Percentiles rank a stretch among this genome's conserved stretches.
These are phyloP conservation scores for Mixornis gularis DNA, from an alignment of 2,113 vertebrate genomes.

Conservation along the genomic window DNA sequence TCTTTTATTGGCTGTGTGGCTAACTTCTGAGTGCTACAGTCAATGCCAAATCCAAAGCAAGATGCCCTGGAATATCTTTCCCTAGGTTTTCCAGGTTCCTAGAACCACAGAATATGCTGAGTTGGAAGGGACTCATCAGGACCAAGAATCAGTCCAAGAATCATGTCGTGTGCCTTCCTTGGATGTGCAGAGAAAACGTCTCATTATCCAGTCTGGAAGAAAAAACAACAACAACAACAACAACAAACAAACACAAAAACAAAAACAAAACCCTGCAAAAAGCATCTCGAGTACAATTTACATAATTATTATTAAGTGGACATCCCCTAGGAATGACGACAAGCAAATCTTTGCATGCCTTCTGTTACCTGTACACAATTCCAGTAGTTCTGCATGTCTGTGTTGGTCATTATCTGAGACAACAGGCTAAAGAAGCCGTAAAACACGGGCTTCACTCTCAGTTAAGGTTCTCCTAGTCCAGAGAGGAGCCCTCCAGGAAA, in stretches of 20 bases:
- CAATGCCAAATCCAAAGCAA: neutral
- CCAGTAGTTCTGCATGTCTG: neutral
- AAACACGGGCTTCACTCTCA: neutral
- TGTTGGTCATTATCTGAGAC: neutral
- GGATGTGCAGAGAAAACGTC: neutral
- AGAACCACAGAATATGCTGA: neutral
- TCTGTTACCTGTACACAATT: neutral
- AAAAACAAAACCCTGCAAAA: no score
- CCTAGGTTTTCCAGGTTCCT: neutral
- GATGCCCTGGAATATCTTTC: neutral
- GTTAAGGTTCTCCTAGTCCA: neutral
- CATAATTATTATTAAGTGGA: neutral
- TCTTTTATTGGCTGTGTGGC: conserved; percentile 29
- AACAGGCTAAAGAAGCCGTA: neutral
- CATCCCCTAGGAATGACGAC: neutral
- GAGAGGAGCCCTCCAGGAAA: neutral
- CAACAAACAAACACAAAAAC: no score
- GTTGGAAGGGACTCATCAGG: neutral
- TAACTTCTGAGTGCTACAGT: neutral
- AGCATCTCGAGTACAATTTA: neutral
- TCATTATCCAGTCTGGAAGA: neutral
- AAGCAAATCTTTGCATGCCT: neutral
- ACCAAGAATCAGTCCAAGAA: neutral
- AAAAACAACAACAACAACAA: neutral
- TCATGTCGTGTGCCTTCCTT: neutral